Evolutionary conservation across 2,888 invertebrate genomes (phyloP).

Genomic region (Clostera curtula): DNA sequence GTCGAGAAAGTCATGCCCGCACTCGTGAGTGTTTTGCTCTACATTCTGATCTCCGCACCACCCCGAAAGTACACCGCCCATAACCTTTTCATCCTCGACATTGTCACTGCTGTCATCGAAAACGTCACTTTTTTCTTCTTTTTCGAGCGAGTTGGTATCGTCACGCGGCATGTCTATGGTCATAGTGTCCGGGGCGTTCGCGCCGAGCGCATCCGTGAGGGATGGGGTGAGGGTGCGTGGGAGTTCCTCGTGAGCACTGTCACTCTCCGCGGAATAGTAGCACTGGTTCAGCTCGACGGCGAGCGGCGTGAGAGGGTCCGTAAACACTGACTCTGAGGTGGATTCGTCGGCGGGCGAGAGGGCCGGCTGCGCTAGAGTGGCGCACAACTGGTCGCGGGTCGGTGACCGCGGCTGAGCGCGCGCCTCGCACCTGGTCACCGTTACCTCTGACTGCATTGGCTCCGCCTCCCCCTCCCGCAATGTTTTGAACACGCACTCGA

Average conservation of each 20-base stretch:
- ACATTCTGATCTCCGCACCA: slow-evolving; percentile 32
- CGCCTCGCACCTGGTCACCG: slow-evolving; percentile 59
- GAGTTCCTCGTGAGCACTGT: slow-evolving; percentile 57
- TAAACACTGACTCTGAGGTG: slow-evolving; percentile 84
- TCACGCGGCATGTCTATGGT: slow-evolving; percentile 54
- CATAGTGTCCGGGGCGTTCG: slow-evolving; percentile 14
- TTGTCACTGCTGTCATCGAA: slow-evolving; percentile 55
- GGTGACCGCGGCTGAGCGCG: slow-evolving; percentile 52
- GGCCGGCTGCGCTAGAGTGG: slow-evolving; percentile 25
- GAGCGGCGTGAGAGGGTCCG: slow-evolving; percentile 80
- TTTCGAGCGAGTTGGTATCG: slow-evolving; percentile 48
- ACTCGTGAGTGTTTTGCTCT: slow-evolving; percentile 48
- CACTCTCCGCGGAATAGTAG: slow-evolving; percentile 77
- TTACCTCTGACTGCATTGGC: slow-evolving; percentile 58
- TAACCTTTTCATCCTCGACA: slow-evolving; percentile 58
- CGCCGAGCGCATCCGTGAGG: slow-evolving; percentile 25
- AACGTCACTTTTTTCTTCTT: slow-evolving; percentile 58
- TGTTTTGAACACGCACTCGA: slow-evolving; percentile 62
- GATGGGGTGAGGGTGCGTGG: slow-evolving; percentile 44
- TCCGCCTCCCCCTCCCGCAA: slow-evolving; percentile 40
- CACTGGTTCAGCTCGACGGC: slow-evolving; percentile 79
- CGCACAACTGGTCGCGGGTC: slow-evolving; percentile 53
- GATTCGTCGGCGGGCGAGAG: slow-evolving; percentile 73
- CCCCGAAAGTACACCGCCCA: slow-evolving; percentile 56
- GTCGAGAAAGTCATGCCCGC: slow-evolving; percentile 60